Evolutionary conservation across 1,140 invertebrate genomes (phyloP).

Genomic region (Ceratitis capitata): DNA sequence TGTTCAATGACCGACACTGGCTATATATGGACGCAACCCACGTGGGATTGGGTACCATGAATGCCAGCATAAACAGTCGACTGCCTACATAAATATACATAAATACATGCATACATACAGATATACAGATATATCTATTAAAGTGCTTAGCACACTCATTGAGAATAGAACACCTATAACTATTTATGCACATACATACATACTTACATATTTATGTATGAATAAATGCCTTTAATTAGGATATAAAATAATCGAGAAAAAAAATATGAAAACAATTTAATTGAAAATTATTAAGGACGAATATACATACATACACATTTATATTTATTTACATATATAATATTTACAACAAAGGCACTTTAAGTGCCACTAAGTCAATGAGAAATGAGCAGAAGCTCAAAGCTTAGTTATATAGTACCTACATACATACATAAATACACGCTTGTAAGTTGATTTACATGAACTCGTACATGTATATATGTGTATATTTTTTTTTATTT

Average conservation of each 20-base stretch:
- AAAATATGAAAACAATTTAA: not conserved
- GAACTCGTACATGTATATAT: too few species aligned
- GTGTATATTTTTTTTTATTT: too few species aligned
- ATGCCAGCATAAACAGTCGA: not conserved
- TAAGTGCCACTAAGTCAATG: not conserved
- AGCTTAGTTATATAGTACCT: not conserved
- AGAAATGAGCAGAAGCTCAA: not conserved
- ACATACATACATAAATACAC: too few species aligned
- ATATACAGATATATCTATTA: too few species aligned
- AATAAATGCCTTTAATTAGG: not conserved
- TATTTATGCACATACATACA: not conserved
- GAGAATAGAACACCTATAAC: not conserved
- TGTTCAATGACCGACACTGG: slow-evolving; percentile 90
- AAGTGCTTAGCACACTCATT: not conserved
- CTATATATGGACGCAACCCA: slow-evolving; percentile 87
- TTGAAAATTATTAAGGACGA: not conserved
- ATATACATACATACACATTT: not conserved
- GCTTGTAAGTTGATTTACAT: too few species aligned
- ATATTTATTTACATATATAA: not conserved
- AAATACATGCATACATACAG: not conserved
- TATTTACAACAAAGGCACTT: not conserved
- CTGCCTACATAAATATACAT: not conserved
- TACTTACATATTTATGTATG: not conserved
- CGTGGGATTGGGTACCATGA: slow-evolving; percentile 67
- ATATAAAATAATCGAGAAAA: not conserved